phyloP scores from a whole-genome alignment of 2,113 vertebrate genomes.

The Chaetura pelagica region DNA sequence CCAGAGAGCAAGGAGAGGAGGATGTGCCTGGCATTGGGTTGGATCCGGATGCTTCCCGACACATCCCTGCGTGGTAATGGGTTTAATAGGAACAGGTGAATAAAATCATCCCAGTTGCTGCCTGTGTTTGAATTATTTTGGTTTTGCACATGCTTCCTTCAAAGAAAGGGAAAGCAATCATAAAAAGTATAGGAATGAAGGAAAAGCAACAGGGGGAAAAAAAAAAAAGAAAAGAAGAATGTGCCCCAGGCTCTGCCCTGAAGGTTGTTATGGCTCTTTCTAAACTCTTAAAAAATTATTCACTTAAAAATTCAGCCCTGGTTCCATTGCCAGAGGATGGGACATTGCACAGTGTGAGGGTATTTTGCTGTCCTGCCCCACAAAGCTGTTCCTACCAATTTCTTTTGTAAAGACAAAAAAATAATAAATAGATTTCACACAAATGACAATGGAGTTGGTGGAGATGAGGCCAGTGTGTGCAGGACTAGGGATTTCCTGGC shows the following conservation, averaged over 20 bases:
- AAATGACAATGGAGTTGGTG: neutral
- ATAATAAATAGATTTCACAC: no score
- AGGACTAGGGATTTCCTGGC: neutral
- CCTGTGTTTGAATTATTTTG: neutral
- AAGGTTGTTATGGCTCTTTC: neutral
- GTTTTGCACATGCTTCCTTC: neutral
- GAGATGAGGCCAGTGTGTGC: neutral
- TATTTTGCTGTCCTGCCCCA: neutral
- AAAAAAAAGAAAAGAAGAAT: neutral
- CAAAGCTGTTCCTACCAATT: accelerated
- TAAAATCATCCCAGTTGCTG: neutral
- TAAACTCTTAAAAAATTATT: neutral
- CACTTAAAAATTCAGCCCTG: neutral
- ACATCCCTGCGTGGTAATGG: no score
- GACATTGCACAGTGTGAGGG: neutral
- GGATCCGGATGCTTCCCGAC: neutral
- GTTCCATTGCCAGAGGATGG: neutral
- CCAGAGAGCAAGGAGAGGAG: neutral
- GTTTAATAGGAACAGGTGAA: neutral
- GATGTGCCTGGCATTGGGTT: accelerated
- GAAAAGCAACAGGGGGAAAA: no score
- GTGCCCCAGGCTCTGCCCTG: neutral
- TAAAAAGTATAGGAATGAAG: neutral
- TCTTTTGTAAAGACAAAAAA: neutral
- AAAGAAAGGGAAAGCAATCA: neutral